A percentile compares a stretch with the other conserved stretches of the same genome.
These are phyloP conservation scores for Mastacembelus armatus DNA, from an alignment of 2,797 vertebrate species.

Conservation along the genomic window DNA sequence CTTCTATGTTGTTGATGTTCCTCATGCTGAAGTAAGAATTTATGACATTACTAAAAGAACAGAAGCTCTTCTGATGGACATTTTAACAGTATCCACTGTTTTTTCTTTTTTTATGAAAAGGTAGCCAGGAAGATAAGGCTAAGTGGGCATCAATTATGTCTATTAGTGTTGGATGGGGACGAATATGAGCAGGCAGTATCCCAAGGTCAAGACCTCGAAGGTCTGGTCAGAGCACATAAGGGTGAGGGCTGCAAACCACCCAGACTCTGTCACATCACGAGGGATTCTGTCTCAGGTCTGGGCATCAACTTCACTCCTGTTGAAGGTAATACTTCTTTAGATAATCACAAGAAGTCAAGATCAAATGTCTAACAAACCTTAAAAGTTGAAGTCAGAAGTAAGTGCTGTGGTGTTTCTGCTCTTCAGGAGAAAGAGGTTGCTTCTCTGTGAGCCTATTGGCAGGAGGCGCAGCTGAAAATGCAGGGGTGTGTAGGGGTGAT, in stretches of 20 bases:
- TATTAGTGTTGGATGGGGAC: conserved; percentile 82
- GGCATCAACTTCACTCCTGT: conserved; percentile 86
- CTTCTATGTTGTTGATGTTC: conserved; percentile 81
- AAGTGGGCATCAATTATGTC: conserved; percentile 87
- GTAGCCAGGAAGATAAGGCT: conserved; percentile 88
- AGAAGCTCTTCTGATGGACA: neutral
- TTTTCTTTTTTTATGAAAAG: conserved; percentile 73
- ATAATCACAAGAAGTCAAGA: conserved; percentile 1
- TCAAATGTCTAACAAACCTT: neutral
- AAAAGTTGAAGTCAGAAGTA: neutral
- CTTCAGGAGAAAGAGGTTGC: conserved; percentile 84
- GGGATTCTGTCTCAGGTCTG: conserved; percentile 82
- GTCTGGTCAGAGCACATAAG: conserved; percentile 48
- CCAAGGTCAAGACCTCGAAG: conserved; percentile 68
- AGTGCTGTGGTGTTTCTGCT: conserved; percentile 16
- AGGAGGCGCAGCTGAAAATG: conserved; percentile 87
- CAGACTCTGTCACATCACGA: conserved; percentile 87
- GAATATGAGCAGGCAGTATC: conserved; percentile 79
- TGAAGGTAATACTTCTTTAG: conserved; percentile 73
- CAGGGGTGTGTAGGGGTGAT: conserved; percentile 87
- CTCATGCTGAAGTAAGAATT: conserved; percentile 73
- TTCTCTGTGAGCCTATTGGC: conserved; percentile 84
- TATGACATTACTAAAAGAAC: neutral
- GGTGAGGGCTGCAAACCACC: conserved; percentile 79
- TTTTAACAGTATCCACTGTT: neutral